Percentiles rank a stretch among this genome's conserved stretches.
These are phyloP conservation scores for Timema cristinae DNA, from an alignment of 2,888 invertebrate genomes.

Conservation along the genomic window DNA sequence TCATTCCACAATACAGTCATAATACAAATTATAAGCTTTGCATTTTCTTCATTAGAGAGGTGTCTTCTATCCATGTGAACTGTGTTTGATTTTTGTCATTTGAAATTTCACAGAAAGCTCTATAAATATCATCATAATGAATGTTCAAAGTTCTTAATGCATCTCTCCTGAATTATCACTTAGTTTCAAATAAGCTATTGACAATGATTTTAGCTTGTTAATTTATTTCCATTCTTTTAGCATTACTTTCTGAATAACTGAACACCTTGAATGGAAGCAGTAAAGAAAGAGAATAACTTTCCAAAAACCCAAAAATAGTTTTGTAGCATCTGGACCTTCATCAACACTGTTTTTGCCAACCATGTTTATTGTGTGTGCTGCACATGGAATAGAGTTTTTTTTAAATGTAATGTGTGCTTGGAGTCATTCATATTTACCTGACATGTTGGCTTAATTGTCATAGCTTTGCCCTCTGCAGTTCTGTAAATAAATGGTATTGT, in stretches of 20 bases:
- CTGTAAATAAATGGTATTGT: conserved; percentile 1
- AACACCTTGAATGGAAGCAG: neutral
- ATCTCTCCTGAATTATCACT: neutral
- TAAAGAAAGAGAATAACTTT: neutral
- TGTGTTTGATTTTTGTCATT: neutral
- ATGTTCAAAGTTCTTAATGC: neutral
- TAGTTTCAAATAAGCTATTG: neutral
- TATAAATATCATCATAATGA: neutral
- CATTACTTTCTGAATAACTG: neutral
- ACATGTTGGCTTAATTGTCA: conserved; percentile 7
- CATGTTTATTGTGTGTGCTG: neutral
- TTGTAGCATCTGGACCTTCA: neutral
- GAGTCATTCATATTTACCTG: neutral
- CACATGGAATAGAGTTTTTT: neutral
- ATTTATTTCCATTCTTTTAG: neutral
- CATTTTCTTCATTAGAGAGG: neutral
- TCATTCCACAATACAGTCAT: neutral
- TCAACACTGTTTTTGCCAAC: neutral
- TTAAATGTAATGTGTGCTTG: neutral
- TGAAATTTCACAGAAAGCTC: neutral
- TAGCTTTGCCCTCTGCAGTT: neutral
- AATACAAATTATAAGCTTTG: neutral
- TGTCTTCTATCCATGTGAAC: neutral
- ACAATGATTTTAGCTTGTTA: no score
- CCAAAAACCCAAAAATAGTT: conserved; percentile 1